These are phyloP conservation scores for Amblyjoppa fuscipennis DNA, from an alignment of 2,888 invertebrate genomes.

Conservation along the genomic window DNA sequence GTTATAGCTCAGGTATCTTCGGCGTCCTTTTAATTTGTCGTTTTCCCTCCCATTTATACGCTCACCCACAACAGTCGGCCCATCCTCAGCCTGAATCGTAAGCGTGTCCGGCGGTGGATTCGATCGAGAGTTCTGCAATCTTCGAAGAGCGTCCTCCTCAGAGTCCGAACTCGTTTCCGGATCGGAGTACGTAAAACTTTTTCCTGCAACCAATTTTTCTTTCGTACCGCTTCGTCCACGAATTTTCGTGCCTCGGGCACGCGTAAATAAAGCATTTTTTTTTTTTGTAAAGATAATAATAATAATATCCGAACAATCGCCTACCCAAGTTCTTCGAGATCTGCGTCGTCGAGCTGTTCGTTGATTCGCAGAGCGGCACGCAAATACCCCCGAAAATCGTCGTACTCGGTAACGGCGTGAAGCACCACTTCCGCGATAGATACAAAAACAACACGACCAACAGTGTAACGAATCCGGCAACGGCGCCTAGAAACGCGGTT, in stretches of 20 bases:
- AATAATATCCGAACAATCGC: background rate
- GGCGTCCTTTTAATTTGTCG: background rate
- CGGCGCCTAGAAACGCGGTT: conserved; percentile 94
- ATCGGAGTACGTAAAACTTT: conserved; percentile 88
- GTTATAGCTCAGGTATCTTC: too few species aligned
- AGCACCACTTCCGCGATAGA: conserved; percentile 93
- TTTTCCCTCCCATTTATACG: conserved; percentile 17
- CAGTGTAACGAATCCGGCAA: conserved; percentile 93
- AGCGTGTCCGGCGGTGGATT: conserved; percentile 81
- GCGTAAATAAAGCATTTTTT: background rate
- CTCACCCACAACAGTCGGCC: conserved; percentile 79
- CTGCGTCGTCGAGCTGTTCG: conserved; percentile 80
- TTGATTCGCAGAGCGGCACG: conserved; percentile 84
- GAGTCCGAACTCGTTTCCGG: conserved; percentile 91
- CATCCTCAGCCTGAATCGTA: conserved; percentile 86
- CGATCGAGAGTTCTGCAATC: conserved; percentile 84
- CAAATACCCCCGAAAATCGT: conserved; percentile 85
- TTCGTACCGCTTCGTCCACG: background rate
- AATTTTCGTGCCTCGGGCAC: background rate
- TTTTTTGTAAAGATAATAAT: background rate
- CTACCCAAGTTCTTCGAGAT: conserved; percentile 83
- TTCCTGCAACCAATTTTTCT: conserved; percentile 83
- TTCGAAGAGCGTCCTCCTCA: conserved; percentile 90
- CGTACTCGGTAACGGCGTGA: conserved; percentile 86
- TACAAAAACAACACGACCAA: conserved; percentile 94